These are phyloP conservation scores for Vultur gryphus DNA, from an alignment of 2,797 vertebrate species.

Conservation along the genomic window DNA sequence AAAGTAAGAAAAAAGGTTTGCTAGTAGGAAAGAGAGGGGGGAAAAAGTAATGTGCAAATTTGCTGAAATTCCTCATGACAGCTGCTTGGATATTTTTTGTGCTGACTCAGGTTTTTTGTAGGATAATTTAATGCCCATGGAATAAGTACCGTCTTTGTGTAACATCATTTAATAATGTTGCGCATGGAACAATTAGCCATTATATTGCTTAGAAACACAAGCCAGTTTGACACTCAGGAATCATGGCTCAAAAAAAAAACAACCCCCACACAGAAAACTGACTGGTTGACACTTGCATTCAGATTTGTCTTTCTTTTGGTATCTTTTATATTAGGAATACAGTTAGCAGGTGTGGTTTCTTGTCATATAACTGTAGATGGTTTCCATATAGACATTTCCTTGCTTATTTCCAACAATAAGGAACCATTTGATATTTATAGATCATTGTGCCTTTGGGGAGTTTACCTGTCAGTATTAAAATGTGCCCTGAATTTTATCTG, in stretches of 20 bases:
- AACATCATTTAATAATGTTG: background rate
- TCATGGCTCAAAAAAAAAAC: background rate
- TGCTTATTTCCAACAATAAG: background rate
- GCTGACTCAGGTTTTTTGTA: background rate
- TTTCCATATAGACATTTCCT: background rate
- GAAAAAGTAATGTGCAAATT: background rate
- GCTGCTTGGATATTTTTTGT: background rate
- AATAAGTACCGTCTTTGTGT: background rate
- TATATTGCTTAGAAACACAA: background rate
- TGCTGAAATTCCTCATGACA: background rate
- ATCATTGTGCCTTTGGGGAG: background rate
- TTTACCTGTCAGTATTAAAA: conserved; percentile 28
- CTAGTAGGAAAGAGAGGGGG: background rate
- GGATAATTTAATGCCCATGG: background rate
- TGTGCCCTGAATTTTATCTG: conserved; percentile 51
- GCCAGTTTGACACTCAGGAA: background rate
- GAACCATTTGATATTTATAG: background rate
- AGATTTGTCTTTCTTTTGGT: background rate
- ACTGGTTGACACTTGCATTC: background rate
- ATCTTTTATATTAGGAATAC: background rate
- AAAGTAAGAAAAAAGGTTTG: background rate
- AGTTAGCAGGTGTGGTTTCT: background rate
- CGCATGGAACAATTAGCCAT: background rate
- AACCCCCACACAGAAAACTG: background rate
- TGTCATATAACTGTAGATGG: background rate